These are phyloP conservation scores for Caenorhabditis japonica DNA, from an alignment of 2,888 invertebrate species.

Conservation along the genomic window DNA sequence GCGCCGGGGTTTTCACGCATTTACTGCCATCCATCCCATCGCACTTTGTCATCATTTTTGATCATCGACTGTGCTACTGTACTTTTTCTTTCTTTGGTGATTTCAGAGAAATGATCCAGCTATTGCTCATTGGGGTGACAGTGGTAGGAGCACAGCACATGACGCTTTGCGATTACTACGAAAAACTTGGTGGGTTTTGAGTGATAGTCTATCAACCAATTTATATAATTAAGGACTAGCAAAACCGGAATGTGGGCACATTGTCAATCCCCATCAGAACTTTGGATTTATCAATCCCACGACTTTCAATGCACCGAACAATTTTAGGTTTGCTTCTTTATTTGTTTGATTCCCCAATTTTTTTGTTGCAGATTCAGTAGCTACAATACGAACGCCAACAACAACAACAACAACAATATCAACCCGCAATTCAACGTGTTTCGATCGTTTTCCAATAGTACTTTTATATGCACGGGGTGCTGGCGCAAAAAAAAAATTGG, in stretches of 20 bases:
- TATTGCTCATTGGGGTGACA: slow-evolving; percentile 36
- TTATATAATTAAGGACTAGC: slow-evolving; percentile 39
- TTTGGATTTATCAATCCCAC: slow-evolving; percentile 31
- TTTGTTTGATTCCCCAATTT: neutral
- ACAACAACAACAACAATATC: slow-evolving; percentile 30
- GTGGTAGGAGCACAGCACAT: slow-evolving; percentile 50
- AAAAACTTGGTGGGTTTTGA: slow-evolving; percentile 47
- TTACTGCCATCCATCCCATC: slow-evolving; percentile 22
- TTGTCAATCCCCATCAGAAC: slow-evolving; percentile 26
- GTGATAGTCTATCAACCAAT: neutral
- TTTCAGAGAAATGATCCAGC: slow-evolving; percentile 41
- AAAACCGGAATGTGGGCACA: slow-evolving; percentile 55
- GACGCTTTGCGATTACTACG: slow-evolving; percentile 59
- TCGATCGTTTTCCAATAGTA: slow-evolving; percentile 24
- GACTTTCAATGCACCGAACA: slow-evolving; percentile 21
- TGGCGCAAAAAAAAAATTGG: too few species aligned
- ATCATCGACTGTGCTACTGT: too few species aligned
- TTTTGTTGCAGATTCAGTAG: slow-evolving; percentile 49
- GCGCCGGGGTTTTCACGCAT: slow-evolving; percentile 34
- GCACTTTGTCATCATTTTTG: too few species aligned
- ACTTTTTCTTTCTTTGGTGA: too few species aligned
- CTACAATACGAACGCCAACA: slow-evolving; percentile 21
- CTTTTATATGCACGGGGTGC: neutral
- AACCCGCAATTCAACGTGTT: slow-evolving; percentile 44
- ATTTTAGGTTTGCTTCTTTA: neutral